Conservation (phyloP, 2,797 vertebrate genomes). For the Nasua narica region DNA sequence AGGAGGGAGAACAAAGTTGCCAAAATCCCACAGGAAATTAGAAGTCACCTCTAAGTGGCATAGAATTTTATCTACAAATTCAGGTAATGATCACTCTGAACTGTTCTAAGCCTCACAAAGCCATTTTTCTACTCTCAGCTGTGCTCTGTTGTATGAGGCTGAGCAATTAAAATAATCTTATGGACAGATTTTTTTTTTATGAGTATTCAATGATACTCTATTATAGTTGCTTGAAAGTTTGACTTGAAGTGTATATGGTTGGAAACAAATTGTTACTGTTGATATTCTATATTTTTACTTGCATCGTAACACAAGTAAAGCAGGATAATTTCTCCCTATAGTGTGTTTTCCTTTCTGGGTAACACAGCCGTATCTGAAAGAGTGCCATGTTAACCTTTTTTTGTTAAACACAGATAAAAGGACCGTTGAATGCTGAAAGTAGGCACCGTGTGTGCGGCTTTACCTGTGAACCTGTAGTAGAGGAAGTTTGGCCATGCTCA, state of each 20-base stretch:
- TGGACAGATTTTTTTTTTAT: not conserved
- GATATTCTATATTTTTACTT: not conserved
- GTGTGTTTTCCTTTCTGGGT: not conserved
- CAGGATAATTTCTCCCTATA: not conserved
- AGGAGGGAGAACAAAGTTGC: not conserved
- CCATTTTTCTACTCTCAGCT: not conserved
- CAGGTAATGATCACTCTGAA: not conserved
- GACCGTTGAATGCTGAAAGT: not conserved
- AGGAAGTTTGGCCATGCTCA: not conserved
- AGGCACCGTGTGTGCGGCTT: not conserved
- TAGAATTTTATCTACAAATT: not conserved
- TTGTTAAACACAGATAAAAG: not conserved
- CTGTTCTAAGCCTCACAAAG: not conserved
- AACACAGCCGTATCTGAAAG: not conserved
- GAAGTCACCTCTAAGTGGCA: not conserved
- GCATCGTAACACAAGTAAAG: not conserved
- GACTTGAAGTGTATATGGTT: not conserved
- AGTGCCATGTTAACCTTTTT: not conserved
- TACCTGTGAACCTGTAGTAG: not conserved
- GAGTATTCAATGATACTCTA: not conserved
- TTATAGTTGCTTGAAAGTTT: constrained; percentile 5
- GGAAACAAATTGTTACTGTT: not conserved
- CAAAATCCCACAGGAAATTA: constrained; percentile 20
- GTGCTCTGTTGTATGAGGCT: not conserved
- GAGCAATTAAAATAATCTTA: not conserved